Evolutionary conservation across 2,888 invertebrate species (phyloP), one percentile per base, ranked within the genome.

Genomic region (Hirtodrosophila confusa): DNA sequence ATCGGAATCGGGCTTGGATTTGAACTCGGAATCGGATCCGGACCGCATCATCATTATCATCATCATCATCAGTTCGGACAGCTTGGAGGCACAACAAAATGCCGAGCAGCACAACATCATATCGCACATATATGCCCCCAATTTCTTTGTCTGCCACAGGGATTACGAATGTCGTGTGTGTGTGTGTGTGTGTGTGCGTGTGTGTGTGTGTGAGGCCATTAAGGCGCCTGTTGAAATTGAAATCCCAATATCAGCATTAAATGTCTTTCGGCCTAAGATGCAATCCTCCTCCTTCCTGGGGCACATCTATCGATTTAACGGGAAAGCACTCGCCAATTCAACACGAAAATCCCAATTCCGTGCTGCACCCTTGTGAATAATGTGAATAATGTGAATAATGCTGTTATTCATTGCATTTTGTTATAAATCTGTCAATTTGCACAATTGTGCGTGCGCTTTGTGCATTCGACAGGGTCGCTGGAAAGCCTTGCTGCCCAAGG

Each of bases 361-460:
- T 24, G 17, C 47, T 31, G 44, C 60, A 67, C 57, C 72, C 62
- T 55, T 31, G 31, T 12, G 36, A 35, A 39, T 27, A 37, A 45
- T 74, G 78, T 75, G 71, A 82, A 76, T 74, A 66, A 78, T 73
- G 80, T 78, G 72, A 77, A 80, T 76, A 78, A 73, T 78, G 82
- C 73, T 65, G 76, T 75, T 78, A 82, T 85, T 85, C 84, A 85
- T 80, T 80, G 80, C 82, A 78, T 78, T 70, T 78, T 71, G 84
- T 80, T 83, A 87, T 85, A 87, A 88, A 89, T 89, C 88, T 89
- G 85, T 86, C 87, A 89, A 83, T 86, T 88, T 89, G 84, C 87
- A 70, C 85, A 80, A 80, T 80, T 80, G 80, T 84, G 80, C 80
- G 85, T 80, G 75, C 56, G 65, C 50, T 58, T 57, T 60, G 48